Evolutionary conservation across 1,140 invertebrate species (phyloP), one percentile per base, ranked within the genome.

Genomic region (Platorchestia sp.): DNA sequence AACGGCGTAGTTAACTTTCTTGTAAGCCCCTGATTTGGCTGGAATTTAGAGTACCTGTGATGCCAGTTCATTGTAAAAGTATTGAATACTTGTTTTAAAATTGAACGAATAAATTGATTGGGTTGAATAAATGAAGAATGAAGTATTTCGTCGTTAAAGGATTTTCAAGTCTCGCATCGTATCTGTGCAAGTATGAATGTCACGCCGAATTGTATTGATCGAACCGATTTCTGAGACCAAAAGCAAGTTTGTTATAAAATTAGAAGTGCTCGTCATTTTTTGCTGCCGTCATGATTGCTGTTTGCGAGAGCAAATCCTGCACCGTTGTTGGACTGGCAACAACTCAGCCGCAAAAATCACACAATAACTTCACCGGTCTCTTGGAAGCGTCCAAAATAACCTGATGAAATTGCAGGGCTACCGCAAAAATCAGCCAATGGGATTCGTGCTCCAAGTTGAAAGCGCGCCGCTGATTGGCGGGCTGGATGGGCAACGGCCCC

Each of bases 371-470:
- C 87, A 90, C 41, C 87, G 36, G 41, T 44, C 87, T 90, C 87
- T 90, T 90, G 41, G 3, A 90, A 43, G 87, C 87, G 44, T 90
- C 27, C 41, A 90, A 90, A 90, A 90, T 90, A 90, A 90, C 87
- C 87, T 90, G 87, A 90, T 90, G 87, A 90, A 90, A 90, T 90
- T 90, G 87, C 87, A 90, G 87, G 59, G 14, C 59, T 75, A 75
- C 59, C 10, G 59, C 59, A 75, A 75, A 75, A 75, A 75, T 75
- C 14, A 36, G 59, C 59, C 59, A 75, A 75, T 75, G 59, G 59
- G 59, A 75, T 75, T 75, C 59, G 59, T 75, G 59, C 27, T 75
- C 59, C 59, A 75, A 75, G 59, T 75, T 75, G 59, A 27, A 36
- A 75, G 59, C 59, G 59, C 59, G 7, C 59, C 59, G 14, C 59